Base-by-base conservation (phyloP, 2,113 vertebrate genomes). In the Silurus meridionalis region DNA sequence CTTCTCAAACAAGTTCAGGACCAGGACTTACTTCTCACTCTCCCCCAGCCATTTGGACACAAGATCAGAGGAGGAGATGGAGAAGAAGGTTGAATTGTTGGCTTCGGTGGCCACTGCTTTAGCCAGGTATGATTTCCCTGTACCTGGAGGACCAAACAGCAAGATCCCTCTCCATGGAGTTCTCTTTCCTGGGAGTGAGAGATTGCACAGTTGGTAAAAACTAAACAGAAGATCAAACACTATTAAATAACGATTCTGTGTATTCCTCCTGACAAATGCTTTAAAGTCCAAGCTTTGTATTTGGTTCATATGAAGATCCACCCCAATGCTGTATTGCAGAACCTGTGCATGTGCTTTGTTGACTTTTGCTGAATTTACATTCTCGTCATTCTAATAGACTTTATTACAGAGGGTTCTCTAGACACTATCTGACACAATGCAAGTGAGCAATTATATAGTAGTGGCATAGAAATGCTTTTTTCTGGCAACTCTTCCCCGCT, bases 121-220 rank as follows among this genome's bases (percentile, higher is more conserved):
- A 80, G 97, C 97, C 93, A 99, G 91, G 91, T 98, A 98, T 0
- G 97, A 99, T 87, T 99, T 99, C 57, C 97, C 97, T 0, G 97
- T 99, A 69, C 97, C 97, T 0, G 97, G 97, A 5, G 97, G 97
- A 3, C 97, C 97, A 0, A 99, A 99, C 64, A 99, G 95, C 87
- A 99, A 92, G 91, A 99, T 99, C 50, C 97, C 97, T 85, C 97
- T 94, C 97, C 97, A 99, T 0, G 97, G 97, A 1, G 97, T 99
- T 15, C 97, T 94, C 87, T 99, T 99, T 14, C 97, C 97, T 99
- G 52, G 84, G 21, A 25, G 61, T 14, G 15, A 69, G 8, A 53
- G 48, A 55, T 78, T 78, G 6, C 13, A 78, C 6, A 8, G 9
- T 60, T 80, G 17, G 19, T 74, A 19, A 28, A 71, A 71, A 50